Evolutionary conservation across 2,888 invertebrate genomes (phyloP), one percentile per base, ranked within the genome.

Genomic region (Drosophila macrospina): DNA sequence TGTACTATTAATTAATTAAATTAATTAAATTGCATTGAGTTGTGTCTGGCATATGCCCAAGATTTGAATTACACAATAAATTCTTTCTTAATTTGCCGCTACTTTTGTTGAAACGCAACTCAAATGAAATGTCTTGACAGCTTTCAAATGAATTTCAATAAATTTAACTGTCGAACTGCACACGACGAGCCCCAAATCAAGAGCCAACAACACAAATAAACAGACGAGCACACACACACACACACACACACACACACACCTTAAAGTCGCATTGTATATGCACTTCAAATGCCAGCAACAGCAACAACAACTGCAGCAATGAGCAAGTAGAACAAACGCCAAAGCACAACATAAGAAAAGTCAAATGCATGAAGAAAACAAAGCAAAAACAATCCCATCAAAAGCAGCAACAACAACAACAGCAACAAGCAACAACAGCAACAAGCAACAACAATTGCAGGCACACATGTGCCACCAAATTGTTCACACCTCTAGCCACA

Each of bases 381-480:
- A 70, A 69, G 59, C 63, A 32, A 55, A 69, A 73, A 69, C 59
- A 60, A 64, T 50, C 45, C 50, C 69, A 72, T 36, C 60, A 62
- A 48, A 55, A 64, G 16, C 52, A 50, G 55, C 55, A 71, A 63
- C 52, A 72, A 42, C 57, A 55, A 36, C 61, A 48, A 34, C 39
- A 34, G 4, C 13, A 13, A 48, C 11, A 26, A 67, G 47, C 45
- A 75, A 41, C 63, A 54, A 72, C 28, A 65, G 24, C 54, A 74
- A 59, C 55, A 71, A 63, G 11, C 32, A 68, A 51, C 45, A 75
- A 44, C 63, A 54, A 71, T 55, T 61, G 32, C 61, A 41, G 30
- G n/a, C 47, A 67, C 80, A 82, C 86, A 82, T 86, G 84, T 86
- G 84, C 78, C 82, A 86, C 77, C 77, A 77, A 73, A 86, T 86